phyloP scores from a whole-genome alignment of 2,113 vertebrate species.

The Python bivittatus region DNA sequence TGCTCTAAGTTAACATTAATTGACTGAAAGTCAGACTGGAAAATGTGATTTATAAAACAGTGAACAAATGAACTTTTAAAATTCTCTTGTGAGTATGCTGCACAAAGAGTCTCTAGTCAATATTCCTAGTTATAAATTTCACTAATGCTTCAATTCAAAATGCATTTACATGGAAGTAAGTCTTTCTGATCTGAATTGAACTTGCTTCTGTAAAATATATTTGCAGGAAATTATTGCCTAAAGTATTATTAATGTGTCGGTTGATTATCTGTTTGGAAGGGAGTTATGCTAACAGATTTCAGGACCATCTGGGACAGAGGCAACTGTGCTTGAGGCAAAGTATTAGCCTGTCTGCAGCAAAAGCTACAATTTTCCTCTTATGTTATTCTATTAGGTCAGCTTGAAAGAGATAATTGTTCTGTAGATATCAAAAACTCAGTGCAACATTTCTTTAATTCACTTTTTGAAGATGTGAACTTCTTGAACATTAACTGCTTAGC shows the following conservation, averaged over 20 bases:
- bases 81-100: neutral
- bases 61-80: neutral
- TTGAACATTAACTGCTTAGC: slow-evolving; percentile 16
- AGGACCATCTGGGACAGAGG: slow-evolving; percentile 17
- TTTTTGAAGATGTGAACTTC: neutral
- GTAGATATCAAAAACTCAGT: neutral
- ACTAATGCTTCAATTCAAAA: neutral
- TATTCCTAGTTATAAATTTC: neutral
- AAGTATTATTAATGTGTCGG: slow-evolving; percentile 1
- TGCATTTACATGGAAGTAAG: neutral
- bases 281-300: slow-evolving; percentile 20
- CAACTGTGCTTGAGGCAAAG: neutral
- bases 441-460: neutral
- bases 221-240: neutral
- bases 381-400: neutral
- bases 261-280: neutral
- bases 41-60: neutral
- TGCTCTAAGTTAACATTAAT: neutral
- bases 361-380: neutral
- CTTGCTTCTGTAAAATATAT: neutral
- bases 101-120: neutral
- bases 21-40: neutral
- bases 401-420: slow-evolving; percentile 6
- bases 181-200: neutral
- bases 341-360: slow-evolving; percentile 3